Evolutionary conservation across 2,888 invertebrate species (phyloP), one percentile per base, ranked within the genome.

Genomic region (Agrochola lychnidis): DNA sequence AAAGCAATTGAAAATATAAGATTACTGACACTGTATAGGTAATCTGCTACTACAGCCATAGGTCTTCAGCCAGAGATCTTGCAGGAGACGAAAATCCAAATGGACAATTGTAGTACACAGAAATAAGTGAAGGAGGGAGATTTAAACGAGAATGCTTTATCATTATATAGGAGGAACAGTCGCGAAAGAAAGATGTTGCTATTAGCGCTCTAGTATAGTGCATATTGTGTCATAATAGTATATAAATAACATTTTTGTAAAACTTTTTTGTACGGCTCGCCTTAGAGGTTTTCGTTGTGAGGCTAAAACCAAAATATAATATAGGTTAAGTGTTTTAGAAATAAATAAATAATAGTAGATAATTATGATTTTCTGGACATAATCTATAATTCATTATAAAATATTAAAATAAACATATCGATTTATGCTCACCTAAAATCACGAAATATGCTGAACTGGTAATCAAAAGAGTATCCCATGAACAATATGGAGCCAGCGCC

Each of bases 361-460:
- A 22, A 62, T 22, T 1, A 22, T 22, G 6, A 12, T 36, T 36
- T 36, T 56, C 12, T 22, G 61, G 36, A 12, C 10, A 30, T 61
- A 61, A 30, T 61, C 30, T 19, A 19, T 19, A n/a, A 57, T 6
- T n/a, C 5, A 14, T 57, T 45, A 30, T 30, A 30, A 42, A 42
- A 45, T 59, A 25, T 25, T 14, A 10, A 0, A 56, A 42, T 12
- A 12, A 56, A 69, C 30, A 61, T 19, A 40, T n/a, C 7, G 14
- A 62, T 22, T 6, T 36, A 19, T 42, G 9, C 74, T 62, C 7
- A 75, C 74, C 51, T 53, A 75, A 6, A 53, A 62, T 36, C 42
- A 76, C 42, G 61, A 61, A 76, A 61, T 53, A 76, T 0, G 14
- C 48, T 25, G 61, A 75, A 3, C 19, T 36, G 10, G 62, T 36